Evolutionary conservation across 2,113 vertebrate species (phyloP).

Genomic region (Phyllostomus hastatus): DNA sequence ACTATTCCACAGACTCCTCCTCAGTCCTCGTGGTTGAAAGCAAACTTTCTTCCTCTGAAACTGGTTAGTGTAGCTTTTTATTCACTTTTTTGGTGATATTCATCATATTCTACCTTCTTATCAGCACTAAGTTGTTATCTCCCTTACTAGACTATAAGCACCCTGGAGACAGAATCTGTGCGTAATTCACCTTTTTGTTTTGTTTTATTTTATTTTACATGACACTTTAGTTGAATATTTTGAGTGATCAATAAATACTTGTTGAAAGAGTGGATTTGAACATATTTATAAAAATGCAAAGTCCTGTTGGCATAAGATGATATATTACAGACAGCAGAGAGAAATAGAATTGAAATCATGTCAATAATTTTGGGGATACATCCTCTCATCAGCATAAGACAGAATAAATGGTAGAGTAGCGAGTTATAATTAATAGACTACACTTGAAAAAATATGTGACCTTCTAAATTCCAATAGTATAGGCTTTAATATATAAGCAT

Average conservation of each 20-base stretch:
- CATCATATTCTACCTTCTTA: background rate
- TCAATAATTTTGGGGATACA: background rate
- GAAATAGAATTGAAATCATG: background rate
- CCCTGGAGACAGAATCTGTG: background rate
- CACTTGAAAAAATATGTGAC: background rate
- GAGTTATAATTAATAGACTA: background rate
- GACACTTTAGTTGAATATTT: background rate
- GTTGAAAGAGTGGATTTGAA: background rate
- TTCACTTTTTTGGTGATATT: background rate
- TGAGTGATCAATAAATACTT: background rate
- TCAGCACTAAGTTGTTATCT: background rate
- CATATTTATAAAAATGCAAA: constrained; percentile 14
- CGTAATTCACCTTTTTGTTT: background rate
- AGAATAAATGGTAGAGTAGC: background rate
- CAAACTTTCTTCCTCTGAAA: background rate
- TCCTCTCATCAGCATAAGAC: background rate
- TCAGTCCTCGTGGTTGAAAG: background rate
- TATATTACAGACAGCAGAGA: background rate
- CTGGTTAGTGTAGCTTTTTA: background rate
- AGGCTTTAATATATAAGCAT: background rate
- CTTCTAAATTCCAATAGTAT: background rate
- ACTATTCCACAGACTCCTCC: background rate
- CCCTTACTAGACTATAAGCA: background rate
- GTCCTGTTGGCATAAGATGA: background rate
- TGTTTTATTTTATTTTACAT: background rate